Base-by-base conservation (phyloP, 2,113 vertebrate species). In the Antechinus flavipes region DNA sequence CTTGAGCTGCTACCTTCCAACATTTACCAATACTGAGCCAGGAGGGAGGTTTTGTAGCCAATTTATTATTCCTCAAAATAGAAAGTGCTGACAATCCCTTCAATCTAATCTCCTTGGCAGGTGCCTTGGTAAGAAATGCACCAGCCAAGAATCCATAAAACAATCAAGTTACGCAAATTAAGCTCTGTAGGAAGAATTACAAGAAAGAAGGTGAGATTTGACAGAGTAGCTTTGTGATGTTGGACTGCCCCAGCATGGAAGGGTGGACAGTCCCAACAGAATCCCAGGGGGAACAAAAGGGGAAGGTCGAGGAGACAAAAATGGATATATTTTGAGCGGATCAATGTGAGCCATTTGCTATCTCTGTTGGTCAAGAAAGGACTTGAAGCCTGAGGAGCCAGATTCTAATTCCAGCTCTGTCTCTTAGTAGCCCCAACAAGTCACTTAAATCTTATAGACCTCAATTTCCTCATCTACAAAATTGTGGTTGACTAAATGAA, bases 161-260 rank as follows among this genome's bases (percentile, higher is more conserved):
- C 98, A 98, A 98, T 98, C 97, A 96, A 97, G 97, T 96, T 98
- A 98, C 98, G 98, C 96, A 98, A 98, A 98, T 98, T 68, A 96
- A 95, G 89, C 89, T 95, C 84, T 92, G 97, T 96, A 97, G 97
- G 93, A 98, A 97, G 97, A 98, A 96, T 96, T 98, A 97, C 98
- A 94, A 96, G 95, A 98, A 96, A 98, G 98, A 98, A 95, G 96
- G 92, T 84, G 97, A 58, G 91, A 94, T 92, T 19, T 11, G 91
- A 92, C 97, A 96, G 95, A 97, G 98, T 96, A 97, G 56, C 54
- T 26, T 89, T 50, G 90, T 97, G 97, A 95, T 84, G 96, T 97
- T 91, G 96, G 96, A 47, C 96, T 98, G 97, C 96, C 93, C 95
- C 95, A 76, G 95, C 56, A 22, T 76, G 35, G 19, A 16, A 93